Base-by-base conservation (phyloP, 2,888 invertebrate species). In the Catocala nupta region DNA sequence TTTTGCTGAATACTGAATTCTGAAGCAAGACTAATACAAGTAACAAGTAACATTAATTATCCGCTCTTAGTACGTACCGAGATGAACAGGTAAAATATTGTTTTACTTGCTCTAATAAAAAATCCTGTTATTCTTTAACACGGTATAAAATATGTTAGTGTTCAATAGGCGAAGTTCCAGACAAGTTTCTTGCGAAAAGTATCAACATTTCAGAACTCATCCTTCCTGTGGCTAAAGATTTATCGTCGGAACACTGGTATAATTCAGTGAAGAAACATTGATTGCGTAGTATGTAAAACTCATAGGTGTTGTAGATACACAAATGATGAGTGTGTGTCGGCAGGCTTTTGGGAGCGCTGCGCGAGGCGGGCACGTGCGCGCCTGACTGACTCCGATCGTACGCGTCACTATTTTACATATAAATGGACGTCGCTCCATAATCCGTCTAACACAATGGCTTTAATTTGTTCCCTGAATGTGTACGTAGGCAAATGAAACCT, bases 341-440 rank as follows among this genome's bases (percentile, higher is more conserved):
- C 70, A 68, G 72, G 80, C 75, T 81, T 75, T 77, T 73, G 77
- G 68, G 73, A 75, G 68, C 71, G 77, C 72, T 73, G 75, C 48
- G 76, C 75, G 78, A 73, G 77, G 76, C 76, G 71, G 81, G 81
- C 83, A 81, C 82, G 84, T 77, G 82, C 80, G 83, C 84, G 87
- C 81, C 75, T 85, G 84, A 83, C 81, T 86, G 89, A 78, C 83
- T 89, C 79, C 86, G 86, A 89, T 87, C 85, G 87, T 84, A 85
- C 88, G 85, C 90, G 87, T 90, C 90, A 91, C 93, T 91, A 91
- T 91, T 93, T 93, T 92, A 91, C 93, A 93, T 93, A 93, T 92
- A 93, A 93, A 93, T 93, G 93, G 92, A 89, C 89, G 86, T 83
- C 85, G 87, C 88, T 86, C 89, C 89, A 89, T 92, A 92, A 92